Evolutionary conservation across 1,140 invertebrate species (phyloP).

Genomic region (Anoplolepis gracilipes): DNA sequence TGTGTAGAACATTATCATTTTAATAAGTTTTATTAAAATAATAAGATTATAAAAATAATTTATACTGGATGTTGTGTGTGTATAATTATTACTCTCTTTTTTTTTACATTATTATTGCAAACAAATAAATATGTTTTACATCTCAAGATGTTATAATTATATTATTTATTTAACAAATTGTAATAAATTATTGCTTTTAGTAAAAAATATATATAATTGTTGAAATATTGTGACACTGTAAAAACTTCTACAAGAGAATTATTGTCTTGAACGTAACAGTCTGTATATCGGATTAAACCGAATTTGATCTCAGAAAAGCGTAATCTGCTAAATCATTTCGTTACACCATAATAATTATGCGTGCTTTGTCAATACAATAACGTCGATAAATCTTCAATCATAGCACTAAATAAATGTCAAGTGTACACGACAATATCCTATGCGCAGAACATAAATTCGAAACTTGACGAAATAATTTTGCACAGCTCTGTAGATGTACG

Average conservation of each 20-base stretch:
- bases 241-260: slow-evolving; percentile 4
- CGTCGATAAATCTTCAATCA: slow-evolving; percentile 20
- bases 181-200: background rate
- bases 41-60: background rate
- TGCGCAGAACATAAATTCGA: slow-evolving; percentile 11
- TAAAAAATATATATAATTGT: background rate
- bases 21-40: slow-evolving; percentile 20
- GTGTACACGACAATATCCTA: background rate
- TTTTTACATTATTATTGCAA: background rate
- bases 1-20: background rate
- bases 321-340: slow-evolving; percentile 30
- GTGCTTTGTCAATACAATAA: slow-evolving; percentile 2
- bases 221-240: background rate
- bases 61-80: background rate
- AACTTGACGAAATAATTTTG: slow-evolving; percentile 36
- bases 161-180: background rate
- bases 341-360: slow-evolving; percentile 38
- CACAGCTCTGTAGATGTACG: slow-evolving; percentile 13
- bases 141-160: background rate
- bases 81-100: background rate
- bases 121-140: background rate
- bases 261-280: slow-evolving; percentile 29
- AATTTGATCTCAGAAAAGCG: background rate
- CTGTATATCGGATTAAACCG: background rate
- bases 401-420: slow-evolving; percentile 1